Conservation (phyloP, 2,113 vertebrate genomes). For the Onychorhynchus coronatus region DNA sequence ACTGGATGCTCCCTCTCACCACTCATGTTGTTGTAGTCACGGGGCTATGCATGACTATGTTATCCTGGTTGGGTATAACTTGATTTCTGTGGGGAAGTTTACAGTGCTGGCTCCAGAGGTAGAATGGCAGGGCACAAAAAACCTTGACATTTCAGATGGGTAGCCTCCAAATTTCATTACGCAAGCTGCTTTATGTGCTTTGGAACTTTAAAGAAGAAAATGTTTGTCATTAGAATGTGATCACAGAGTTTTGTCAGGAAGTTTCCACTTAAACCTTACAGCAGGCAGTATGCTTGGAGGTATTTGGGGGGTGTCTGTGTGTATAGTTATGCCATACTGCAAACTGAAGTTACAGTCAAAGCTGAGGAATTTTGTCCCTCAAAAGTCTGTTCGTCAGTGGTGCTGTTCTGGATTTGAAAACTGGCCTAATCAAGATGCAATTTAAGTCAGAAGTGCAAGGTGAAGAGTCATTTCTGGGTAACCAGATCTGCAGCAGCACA, state of each 20-base stretch:
- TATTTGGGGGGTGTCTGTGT: background rate
- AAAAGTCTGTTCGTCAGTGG: background rate
- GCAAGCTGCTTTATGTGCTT: background rate
- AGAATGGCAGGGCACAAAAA: background rate
- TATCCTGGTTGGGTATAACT: background rate
- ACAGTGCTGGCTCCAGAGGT: background rate
- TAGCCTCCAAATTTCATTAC: background rate
- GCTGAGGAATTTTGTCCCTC: background rate
- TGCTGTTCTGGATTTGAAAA: background rate
- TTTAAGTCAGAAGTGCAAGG: background rate
- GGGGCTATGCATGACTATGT: rapidly evolving
- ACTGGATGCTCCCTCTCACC: rapidly evolving
- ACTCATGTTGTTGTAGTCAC: background rate
- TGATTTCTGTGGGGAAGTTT: background rate
- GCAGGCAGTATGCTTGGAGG: background rate
- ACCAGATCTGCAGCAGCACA: background rate
- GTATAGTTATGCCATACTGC: background rate
- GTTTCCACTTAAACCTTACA: background rate
- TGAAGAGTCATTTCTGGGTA: rapidly evolving
- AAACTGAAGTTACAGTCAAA: background rate
- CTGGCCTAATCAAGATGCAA: background rate
- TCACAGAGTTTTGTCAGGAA: background rate
- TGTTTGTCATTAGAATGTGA: background rate
- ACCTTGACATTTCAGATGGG: background rate
- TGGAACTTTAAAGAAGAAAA: background rate